Evolutionary conservation across 2,888 invertebrate species (phyloP).

Genomic region (Tipula helvola): DNA sequence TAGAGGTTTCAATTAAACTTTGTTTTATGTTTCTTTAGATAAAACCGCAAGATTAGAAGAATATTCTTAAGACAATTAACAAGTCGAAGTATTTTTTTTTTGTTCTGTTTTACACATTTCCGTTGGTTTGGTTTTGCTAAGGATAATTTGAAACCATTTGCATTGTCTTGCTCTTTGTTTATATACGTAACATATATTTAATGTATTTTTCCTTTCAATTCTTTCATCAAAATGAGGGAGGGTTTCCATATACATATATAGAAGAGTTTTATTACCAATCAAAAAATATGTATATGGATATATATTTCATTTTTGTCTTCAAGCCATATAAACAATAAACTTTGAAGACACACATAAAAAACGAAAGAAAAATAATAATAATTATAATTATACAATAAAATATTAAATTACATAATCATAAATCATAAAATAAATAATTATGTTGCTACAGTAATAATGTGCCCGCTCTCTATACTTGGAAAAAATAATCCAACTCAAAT

Average conservation of each 20-base stretch:
- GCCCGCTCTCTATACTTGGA: not conserved
- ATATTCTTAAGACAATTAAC: not conserved
- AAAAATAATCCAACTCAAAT: not conserved
- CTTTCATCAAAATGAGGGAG: not conserved
- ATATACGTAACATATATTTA: not conserved
- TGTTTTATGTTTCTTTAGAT: not conserved
- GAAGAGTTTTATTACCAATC: not conserved
- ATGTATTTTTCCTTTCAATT: not conserved
- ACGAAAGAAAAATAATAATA: not conserved
- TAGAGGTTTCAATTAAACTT: not conserved
- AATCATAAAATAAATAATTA: conserved; percentile 4
- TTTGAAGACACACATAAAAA: not conserved
- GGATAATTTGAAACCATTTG: not conserved
- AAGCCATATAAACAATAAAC: not conserved
- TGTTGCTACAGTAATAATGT: not conserved
- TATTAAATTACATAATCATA: not conserved
- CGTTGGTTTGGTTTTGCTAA: not conserved
- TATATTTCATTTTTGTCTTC: not conserved
- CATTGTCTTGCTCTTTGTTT: not conserved
- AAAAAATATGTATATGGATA: not conserved
- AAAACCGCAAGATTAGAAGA: not conserved
- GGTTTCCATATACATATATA: not conserved
- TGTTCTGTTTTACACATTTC: not conserved
- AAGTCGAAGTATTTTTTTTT: not conserved
- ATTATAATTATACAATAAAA: conserved; percentile 4